Percentiles rank a stretch among this genome's conserved stretches.
These are phyloP conservation scores for Mobula birostris DNA, from an alignment of 2,113 vertebrate species.

Conservation along the genomic window DNA sequence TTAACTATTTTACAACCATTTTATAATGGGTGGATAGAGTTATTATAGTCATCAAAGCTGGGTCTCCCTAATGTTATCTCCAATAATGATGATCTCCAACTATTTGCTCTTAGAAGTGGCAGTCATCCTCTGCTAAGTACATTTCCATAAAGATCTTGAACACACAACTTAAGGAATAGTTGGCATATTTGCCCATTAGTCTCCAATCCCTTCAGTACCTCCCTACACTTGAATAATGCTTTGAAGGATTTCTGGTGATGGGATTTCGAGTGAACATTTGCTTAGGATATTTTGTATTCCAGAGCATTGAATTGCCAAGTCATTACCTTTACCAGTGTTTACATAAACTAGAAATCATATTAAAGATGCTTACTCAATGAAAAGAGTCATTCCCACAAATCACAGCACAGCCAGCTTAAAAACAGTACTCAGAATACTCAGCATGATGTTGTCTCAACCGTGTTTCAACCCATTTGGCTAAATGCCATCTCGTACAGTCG, in stretches of 20 bases:
- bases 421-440: slow-evolving; percentile 28
- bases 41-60: background rate
- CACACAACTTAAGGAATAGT: background rate
- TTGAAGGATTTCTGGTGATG: background rate
- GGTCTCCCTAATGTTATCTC: background rate
- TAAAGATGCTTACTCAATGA: slow-evolving; percentile 1
- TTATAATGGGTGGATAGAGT: background rate
- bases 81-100: background rate
- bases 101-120: background rate
- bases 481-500: background rate
- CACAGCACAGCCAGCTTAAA: slow-evolving; percentile 35
- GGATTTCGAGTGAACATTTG: background rate
- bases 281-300: background rate
- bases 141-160: background rate
- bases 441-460: slow-evolving; percentile 30
- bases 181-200: background rate
- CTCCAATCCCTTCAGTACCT: background rate
- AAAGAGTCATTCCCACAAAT: background rate
- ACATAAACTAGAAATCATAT: background rate
- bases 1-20: background rate
- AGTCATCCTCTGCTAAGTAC: background rate
- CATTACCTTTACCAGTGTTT: slow-evolving; percentile 15
- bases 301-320: slow-evolving; percentile 11
- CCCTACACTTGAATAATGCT: background rate
- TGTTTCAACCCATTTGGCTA: slow-evolving; percentile 22